Evolutionary conservation across 92 coral and sea anemone genomes (phyloP).

Genomic region (Palythoa caribaeorum): DNA sequence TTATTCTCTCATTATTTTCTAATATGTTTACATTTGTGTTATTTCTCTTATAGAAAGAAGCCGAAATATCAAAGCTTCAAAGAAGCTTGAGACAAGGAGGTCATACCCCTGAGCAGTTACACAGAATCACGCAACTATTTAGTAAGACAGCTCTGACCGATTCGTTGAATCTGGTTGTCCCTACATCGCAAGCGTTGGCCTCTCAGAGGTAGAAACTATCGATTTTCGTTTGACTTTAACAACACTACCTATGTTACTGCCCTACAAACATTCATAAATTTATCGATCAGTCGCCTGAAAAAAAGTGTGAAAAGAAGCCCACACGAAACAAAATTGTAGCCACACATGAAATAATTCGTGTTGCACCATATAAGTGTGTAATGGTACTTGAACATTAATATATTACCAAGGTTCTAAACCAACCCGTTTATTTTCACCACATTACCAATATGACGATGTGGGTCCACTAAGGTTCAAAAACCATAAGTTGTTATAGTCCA

Average conservation of each 20-base stretch:
- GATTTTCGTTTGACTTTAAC: background rate
- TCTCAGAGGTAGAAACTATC: slow-evolving; percentile 15
- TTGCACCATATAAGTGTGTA: too few species aligned
- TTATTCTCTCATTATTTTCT: background rate
- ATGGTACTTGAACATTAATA: too few species aligned
- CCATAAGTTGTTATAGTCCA: too few species aligned
- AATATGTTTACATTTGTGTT: background rate
- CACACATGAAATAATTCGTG: too few species aligned
- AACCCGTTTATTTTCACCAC: too few species aligned
- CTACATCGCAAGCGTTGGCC: background rate
- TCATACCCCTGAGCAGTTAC: slow-evolving; percentile 36
- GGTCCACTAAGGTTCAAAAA: too few species aligned
- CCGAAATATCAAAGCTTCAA: slow-evolving; percentile 26
- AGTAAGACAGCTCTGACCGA: slow-evolving; percentile 24
- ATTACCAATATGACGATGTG: too few species aligned
- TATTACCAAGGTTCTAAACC: too few species aligned
- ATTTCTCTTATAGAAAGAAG: slow-evolving; percentile 24
- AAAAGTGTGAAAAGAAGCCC: too few species aligned
- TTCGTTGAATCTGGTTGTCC: slow-evolving; percentile 14
- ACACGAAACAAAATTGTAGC: too few species aligned
- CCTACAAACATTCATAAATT: too few species aligned
- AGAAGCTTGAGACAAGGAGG: slow-evolving; percentile 9
- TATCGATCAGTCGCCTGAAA: background rate
- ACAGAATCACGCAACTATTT: slow-evolving; percentile 37
- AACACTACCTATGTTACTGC: background rate